Evolutionary conservation across 1,140 invertebrate genomes (phyloP).

Genomic region (Archivesica marissinica): DNA sequence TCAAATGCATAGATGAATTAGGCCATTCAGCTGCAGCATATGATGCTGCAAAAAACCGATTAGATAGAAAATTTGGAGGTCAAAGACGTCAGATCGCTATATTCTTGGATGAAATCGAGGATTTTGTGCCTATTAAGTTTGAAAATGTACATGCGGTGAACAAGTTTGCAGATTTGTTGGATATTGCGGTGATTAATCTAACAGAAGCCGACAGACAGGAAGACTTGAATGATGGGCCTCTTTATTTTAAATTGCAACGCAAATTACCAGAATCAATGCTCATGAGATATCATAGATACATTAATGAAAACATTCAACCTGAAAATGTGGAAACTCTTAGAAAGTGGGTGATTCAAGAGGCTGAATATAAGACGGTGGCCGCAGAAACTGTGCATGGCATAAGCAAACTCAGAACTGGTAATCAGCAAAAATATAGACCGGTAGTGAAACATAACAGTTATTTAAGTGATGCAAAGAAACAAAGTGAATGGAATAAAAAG

Average conservation of each 20-base stretch:
- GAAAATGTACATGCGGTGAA: slow-evolving; percentile 9
- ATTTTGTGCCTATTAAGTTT: background rate
- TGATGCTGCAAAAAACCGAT: slow-evolving; percentile 3
- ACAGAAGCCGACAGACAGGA: background rate
- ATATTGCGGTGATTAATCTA: slow-evolving; percentile 17
- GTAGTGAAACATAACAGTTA: too few species aligned
- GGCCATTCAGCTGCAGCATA: background rate
- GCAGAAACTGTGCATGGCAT: slow-evolving; percentile 14
- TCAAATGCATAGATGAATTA: background rate
- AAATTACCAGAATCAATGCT: slow-evolving; percentile 15
- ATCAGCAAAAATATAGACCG: background rate
- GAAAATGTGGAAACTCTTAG: background rate
- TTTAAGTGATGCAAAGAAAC: too few species aligned
- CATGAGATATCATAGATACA: background rate
- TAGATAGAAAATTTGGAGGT: background rate
- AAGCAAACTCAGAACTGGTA: background rate
- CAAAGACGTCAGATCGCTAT: background rate
- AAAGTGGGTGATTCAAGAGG: background rate
- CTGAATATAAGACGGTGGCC: background rate
- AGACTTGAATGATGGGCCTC: background rate
- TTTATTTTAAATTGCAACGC: background rate
- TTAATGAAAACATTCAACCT: background rate
- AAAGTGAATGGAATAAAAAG: background rate
- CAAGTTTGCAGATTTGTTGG: slow-evolving; percentile 7
- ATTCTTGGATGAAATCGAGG: background rate